Evolutionary conservation across 2,888 invertebrate species (phyloP).

Genomic region (Entomobrya proxima): DNA sequence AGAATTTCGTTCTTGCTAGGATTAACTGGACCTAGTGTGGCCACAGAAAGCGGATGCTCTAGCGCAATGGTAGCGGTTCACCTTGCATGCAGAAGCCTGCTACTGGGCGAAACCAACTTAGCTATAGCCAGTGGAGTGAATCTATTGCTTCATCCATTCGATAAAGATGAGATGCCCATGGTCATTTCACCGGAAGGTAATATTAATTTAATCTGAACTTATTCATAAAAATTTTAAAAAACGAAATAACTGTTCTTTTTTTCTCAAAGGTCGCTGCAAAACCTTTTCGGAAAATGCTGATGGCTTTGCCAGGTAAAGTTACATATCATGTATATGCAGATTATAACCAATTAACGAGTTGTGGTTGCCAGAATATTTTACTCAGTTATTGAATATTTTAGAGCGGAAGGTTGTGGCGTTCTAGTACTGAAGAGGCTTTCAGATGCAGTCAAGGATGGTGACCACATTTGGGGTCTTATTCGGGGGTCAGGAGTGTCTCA

Average conservation of each 20-base stretch:
- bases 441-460: too few species aligned
- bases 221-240: too few species aligned
- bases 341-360: too few species aligned
- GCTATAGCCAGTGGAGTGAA: conserved; percentile 63
- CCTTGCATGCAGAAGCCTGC: conserved; percentile 39
- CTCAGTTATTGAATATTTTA: too few species aligned
- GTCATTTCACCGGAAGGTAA: conserved; percentile 74
- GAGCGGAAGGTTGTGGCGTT: too few species aligned
- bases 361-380: too few species aligned
- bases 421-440: too few species aligned
- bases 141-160: conserved; percentile 39
- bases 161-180: conserved; percentile 34
- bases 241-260: too few species aligned
- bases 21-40: conserved; percentile 60
- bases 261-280: conserved; percentile 74
- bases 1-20: conserved; percentile 58
- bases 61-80: conserved; percentile 64
- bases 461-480: too few species aligned
- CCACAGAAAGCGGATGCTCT: conserved; percentile 55
- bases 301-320: conserved; percentile 77
- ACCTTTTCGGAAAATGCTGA: conserved; percentile 76
- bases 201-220: too few species aligned
- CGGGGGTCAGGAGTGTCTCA: too few species aligned
- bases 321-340: too few species aligned
- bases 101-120: conserved; percentile 46